Conservation (phyloP, 2,113 vertebrate genomes). For the Diglossa brunneiventris region DNA sequence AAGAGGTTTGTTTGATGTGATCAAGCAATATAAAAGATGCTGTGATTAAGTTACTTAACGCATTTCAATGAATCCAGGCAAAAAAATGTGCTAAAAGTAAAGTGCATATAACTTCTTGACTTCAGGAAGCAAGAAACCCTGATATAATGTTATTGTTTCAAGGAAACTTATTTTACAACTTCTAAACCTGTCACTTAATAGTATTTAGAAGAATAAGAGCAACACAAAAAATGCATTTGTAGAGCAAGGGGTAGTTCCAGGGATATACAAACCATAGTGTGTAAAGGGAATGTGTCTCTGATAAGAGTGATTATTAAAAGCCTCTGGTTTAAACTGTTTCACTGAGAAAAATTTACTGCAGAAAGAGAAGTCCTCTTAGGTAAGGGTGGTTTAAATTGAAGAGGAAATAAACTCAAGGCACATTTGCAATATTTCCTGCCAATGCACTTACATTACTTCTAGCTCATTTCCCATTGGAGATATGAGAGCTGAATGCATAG, state of each 20-base stretch:
- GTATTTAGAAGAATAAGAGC: neutral
- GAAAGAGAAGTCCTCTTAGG: constrained; percentile 2
- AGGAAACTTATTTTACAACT: neutral
- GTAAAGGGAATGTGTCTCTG: neutral
- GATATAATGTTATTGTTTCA: neutral
- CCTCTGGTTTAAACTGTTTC: constrained; percentile 1
- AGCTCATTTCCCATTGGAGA: constrained; percentile 6
- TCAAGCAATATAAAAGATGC: neutral
- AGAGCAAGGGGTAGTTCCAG: neutral
- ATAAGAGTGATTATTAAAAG: constrained; percentile 26
- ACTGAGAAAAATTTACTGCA: constrained; percentile 2
- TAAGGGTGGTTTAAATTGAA: constrained; percentile 19
- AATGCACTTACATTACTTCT: neutral
- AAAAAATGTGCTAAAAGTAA: neutral
- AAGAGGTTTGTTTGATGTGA: neutral
- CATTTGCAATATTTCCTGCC: constrained; percentile 16
- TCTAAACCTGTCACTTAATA: neutral
- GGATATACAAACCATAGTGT: neutral
- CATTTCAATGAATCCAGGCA: neutral
- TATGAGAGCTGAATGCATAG: neutral
- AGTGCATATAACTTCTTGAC: neutral
- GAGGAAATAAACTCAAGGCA: neutral
- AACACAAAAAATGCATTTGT: neutral
- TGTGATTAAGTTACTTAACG: neutral
- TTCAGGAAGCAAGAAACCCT: neutral